phyloP scores from a whole-genome alignment of 2,797 vertebrate genomes.

The Parauchenoglanis punctatus region DNA sequence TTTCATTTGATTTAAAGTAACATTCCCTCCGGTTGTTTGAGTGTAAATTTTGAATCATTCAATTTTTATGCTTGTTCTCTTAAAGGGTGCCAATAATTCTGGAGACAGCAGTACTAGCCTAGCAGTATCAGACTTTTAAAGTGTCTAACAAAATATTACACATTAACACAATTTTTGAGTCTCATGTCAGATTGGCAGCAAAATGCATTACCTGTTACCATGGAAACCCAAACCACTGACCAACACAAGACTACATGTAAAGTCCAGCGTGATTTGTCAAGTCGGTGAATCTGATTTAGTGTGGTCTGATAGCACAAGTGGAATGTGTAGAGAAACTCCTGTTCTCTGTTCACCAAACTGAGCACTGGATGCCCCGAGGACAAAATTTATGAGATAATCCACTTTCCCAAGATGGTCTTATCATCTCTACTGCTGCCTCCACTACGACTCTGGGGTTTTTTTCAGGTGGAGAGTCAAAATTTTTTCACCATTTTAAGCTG shows the following conservation, averaged over 20 bases:
- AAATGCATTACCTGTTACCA: constrained; percentile 11
- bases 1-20: not conserved
- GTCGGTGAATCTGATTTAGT: constrained; percentile 9
- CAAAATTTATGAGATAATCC: constrained; percentile 49
- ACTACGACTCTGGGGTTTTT: not conserved
- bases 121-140: not conserved
- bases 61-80: not conserved
- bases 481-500: not conserved
- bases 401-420: constrained; percentile 51
- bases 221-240: constrained; percentile 1
- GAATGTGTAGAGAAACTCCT: constrained; percentile 7
- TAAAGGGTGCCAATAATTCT: not conserved
- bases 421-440: not conserved
- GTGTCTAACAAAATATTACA: not conserved
- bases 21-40: not conserved
- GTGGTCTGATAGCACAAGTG: constrained; percentile 30
- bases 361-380: constrained; percentile 37
- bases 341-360: constrained; percentile 35
- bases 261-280: constrained; percentile 18
- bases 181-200: not conserved
- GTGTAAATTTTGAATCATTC: not conserved
- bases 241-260: not conserved
- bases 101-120: not conserved
- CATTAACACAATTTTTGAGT: not conserved
- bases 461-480: too few species aligned